Conservation (phyloP, 2,113 vertebrate species). For the Neolamprologus kungweensis region DNA sequence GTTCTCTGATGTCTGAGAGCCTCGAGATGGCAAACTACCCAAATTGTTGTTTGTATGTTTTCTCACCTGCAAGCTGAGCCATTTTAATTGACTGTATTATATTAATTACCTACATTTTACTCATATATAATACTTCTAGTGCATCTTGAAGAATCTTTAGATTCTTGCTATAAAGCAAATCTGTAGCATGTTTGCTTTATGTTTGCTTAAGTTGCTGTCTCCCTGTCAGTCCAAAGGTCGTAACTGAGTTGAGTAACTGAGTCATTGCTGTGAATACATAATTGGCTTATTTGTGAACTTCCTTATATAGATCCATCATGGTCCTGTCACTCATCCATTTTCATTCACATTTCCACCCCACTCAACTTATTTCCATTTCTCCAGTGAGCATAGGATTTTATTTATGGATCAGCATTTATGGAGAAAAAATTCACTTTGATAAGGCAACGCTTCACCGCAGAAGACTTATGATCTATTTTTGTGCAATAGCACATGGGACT, state of each 20-base stretch:
- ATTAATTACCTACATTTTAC: not conserved
- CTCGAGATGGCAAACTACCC: not conserved
- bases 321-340: slow-evolving; percentile 25
- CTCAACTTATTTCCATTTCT: slow-evolving; percentile 3
- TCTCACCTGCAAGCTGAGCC: not conserved
- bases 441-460: slow-evolving; percentile 13
- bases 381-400: slow-evolving; percentile 14
- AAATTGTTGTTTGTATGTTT: not conserved
- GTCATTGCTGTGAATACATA: slow-evolving; percentile 35
- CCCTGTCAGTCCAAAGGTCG: slow-evolving; percentile 20
- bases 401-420: slow-evolving; percentile 49
- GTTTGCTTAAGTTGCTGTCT: not conserved
- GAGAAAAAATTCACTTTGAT: slow-evolving; percentile 49
- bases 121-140: not conserved
- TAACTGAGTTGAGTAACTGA: slow-evolving; percentile 10
- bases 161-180: not conserved
- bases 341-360: slow-evolving; percentile 15
- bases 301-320: slow-evolving; percentile 16
- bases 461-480: slow-evolving; percentile 52
- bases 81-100: not conserved
- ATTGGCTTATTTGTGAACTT: slow-evolving; percentile 41
- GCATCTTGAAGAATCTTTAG: not conserved
- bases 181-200: not conserved
- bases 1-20: not conserved
- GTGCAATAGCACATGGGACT: slow-evolving; percentile 42